Evolutionary conservation across 2,113 vertebrate genomes (phyloP).

Genomic region (Vulpes lagopus): DNA sequence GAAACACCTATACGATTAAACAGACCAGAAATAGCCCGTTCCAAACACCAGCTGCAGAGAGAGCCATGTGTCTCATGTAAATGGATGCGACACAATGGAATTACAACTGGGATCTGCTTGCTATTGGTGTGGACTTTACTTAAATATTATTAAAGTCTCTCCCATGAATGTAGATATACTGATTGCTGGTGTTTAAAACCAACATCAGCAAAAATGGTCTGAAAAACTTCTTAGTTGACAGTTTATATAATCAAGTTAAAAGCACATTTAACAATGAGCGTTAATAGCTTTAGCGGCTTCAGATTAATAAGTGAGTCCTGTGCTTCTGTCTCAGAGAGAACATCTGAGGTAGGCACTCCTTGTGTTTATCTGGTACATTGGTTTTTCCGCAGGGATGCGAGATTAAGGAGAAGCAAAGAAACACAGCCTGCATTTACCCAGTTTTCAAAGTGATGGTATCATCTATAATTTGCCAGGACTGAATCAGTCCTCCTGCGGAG

Average conservation of each 20-base stretch:
- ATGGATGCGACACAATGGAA: constrained; percentile 10
- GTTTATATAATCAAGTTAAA: constrained; percentile 63
- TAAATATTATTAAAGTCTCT: constrained; percentile 56
- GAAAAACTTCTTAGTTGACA: constrained; percentile 38
- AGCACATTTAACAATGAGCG: constrained; percentile 44
- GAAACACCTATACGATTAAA: not conserved
- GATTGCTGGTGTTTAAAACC: constrained; percentile 58
- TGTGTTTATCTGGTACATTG: constrained; percentile 42
- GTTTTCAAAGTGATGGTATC: not conserved
- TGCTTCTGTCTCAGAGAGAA: constrained; percentile 1
- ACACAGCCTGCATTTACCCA: not conserved
- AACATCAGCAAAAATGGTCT: constrained; percentile 66
- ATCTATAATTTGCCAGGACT: constrained; percentile 29
- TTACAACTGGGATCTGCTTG: not conserved
- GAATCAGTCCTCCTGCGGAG: not conserved
- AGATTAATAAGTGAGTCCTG: not conserved
- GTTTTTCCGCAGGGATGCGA: not conserved
- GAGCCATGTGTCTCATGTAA: not conserved
- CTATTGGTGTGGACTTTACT: constrained; percentile 46
- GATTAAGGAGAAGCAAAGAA: not conserved
- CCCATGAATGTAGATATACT: not conserved
- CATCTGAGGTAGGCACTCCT: constrained; percentile 42
- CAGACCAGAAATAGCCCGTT: constrained; percentile 30
- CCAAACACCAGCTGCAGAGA: not conserved
- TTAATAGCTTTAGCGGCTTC: constrained; percentile 60